Conservation (phyloP, 2,113 vertebrate species). For the Rutilus rutilus region DNA sequence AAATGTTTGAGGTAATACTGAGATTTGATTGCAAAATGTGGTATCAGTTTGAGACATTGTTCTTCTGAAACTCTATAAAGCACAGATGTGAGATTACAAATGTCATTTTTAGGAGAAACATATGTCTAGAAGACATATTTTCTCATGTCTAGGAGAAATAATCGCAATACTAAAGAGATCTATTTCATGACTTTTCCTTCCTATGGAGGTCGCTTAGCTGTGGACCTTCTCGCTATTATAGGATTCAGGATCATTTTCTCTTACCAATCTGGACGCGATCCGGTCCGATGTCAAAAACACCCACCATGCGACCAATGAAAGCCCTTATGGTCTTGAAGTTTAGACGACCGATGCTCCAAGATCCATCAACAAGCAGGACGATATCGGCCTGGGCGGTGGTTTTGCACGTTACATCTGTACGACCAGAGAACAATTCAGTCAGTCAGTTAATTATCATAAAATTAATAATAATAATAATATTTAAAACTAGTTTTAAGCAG, state of each 20-base stretch:
- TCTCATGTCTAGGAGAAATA: not conserved
- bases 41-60: not conserved
- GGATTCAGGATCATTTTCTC: slow-evolving; percentile 57
- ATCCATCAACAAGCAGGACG: slow-evolving; percentile 94
- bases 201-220: not conserved
- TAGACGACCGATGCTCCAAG: slow-evolving; percentile 95
- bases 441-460: slow-evolving; percentile 32
- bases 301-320: slow-evolving; percentile 92
- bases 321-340: slow-evolving; percentile 93
- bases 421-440: slow-evolving; percentile 59
- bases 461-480: not conserved
- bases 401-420: slow-evolving; percentile 85
- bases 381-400: slow-evolving; percentile 95
- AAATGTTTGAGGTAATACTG: not conserved
- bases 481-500: not conserved
- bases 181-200: not conserved
- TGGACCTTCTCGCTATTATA: not conserved
- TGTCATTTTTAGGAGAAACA: not conserved
- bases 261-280: slow-evolving; percentile 94
- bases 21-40: not conserved
- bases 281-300: slow-evolving; percentile 93
- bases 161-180: not conserved
- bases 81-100: not conserved
- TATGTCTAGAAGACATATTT: not conserved
- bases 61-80: not conserved